These are phyloP conservation scores for Caenorhabditis panamensis DNA, from an alignment of 2,888 invertebrate genomes.

Conservation along the genomic window DNA sequence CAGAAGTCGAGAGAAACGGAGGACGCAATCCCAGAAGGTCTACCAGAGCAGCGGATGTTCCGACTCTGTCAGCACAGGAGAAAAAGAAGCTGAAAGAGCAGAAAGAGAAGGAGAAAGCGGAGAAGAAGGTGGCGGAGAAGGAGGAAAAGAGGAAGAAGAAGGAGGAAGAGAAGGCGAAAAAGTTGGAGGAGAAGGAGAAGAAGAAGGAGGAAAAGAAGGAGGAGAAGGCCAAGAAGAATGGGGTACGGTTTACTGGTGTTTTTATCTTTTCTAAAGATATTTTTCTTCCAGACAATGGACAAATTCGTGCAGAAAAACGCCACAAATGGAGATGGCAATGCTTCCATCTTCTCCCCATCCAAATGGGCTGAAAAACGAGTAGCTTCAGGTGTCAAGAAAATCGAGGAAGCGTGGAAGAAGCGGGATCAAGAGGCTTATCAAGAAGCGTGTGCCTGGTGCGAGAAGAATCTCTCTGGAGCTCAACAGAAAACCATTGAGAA, in stretches of 20 bases:
- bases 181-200: slow-evolving; percentile 32
- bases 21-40: slow-evolving; percentile 1
- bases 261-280: too few species aligned
- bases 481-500: slow-evolving; percentile 40
- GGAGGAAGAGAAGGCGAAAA: slow-evolving; percentile 17
- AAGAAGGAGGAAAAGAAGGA: slow-evolving; percentile 34
- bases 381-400: slow-evolving; percentile 33
- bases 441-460: slow-evolving; percentile 46
- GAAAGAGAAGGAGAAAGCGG: slow-evolving; percentile 25
- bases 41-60: slow-evolving; percentile 8
- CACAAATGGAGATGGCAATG: slow-evolving; percentile 9
- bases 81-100: slow-evolving; percentile 13
- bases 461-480: slow-evolving; percentile 36
- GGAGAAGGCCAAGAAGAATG: slow-evolving; percentile 13
- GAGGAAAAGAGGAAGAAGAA: slow-evolving; percentile 30
- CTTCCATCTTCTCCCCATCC: slow-evolving; percentile 14
- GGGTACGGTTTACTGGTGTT: not conserved
- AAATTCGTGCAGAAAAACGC: slow-evolving; percentile 32
- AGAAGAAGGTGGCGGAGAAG: slow-evolving; percentile 41
- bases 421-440: slow-evolving; percentile 52
- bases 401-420: slow-evolving; percentile 57
- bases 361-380: slow-evolving; percentile 39
- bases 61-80: slow-evolving; percentile 15
- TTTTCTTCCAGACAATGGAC: slow-evolving; percentile 41
- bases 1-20: not conserved